Evolutionary conservation across 2,888 invertebrate genomes (phyloP).

Genomic region (Ichneumon xanthorius): DNA sequence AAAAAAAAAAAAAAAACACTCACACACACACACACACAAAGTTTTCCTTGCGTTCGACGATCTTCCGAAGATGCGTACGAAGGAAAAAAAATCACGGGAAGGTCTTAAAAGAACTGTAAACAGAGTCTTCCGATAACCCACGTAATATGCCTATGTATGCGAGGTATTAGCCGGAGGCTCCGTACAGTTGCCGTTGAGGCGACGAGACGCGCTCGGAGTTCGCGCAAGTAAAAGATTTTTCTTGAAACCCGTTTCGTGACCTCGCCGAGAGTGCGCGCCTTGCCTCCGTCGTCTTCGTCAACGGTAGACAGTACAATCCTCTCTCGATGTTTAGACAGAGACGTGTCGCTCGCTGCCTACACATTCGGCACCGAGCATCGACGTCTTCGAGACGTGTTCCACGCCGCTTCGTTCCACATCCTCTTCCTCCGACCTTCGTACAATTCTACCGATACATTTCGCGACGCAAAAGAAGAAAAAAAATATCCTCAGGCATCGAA

Average conservation of each 20-base stretch:
- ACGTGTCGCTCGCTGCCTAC: conserved; percentile 68
- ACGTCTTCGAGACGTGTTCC: conserved; percentile 16
- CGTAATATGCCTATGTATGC: conserved; percentile 57
- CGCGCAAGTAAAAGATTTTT: conserved; percentile 76
- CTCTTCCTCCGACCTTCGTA: conserved; percentile 10
- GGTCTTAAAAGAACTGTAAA: conserved; percentile 65
- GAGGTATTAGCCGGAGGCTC: conserved; percentile 56
- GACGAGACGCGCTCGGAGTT: conserved; percentile 68
- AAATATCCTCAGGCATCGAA: conserved; percentile 59
- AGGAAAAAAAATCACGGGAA: conserved; percentile 54
- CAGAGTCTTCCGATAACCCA: conserved; percentile 59
- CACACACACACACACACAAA: no score
- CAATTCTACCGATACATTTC: conserved; percentile 44
- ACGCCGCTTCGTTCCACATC: background rate
- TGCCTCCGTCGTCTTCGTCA: conserved; percentile 31
- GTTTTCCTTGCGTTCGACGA: background rate
- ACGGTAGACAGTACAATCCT: conserved; percentile 12
- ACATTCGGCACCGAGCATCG: conserved; percentile 50
- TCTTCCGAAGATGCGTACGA: conserved; percentile 3
- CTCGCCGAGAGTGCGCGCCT: conserved; percentile 68
- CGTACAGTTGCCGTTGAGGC: conserved; percentile 55
- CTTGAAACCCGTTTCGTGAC: conserved; percentile 80
- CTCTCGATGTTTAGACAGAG: conserved; percentile 40
- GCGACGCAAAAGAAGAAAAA: conserved; percentile 24
- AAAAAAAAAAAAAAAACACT: background rate